phyloP scores from a whole-genome alignment of 2,888 invertebrate genomes.

The Mythimna lalbum region DNA sequence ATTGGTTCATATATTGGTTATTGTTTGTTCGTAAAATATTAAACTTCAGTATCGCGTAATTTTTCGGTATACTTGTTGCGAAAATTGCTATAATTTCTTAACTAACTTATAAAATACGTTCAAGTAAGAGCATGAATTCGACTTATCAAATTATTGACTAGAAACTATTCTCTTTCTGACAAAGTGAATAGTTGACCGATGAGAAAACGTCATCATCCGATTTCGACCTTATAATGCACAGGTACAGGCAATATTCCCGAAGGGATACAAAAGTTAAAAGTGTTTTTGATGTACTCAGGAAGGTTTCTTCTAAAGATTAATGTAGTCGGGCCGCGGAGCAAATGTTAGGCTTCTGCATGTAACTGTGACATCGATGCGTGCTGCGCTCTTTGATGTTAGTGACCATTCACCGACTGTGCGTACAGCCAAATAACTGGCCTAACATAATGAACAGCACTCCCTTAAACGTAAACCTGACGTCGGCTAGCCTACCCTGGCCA shows the following conservation, averaged over 20 bases:
- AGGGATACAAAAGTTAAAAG: neutral
- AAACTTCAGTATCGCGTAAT: too few relatives aligned
- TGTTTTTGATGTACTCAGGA: neutral
- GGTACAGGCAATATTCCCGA: neutral
- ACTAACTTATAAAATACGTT: neutral
- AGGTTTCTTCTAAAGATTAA: neutral
- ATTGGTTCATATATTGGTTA: too few relatives aligned
- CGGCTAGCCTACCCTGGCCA: neutral
- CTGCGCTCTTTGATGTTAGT: too few relatives aligned
- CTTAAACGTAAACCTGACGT: neutral
- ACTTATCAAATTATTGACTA: neutral
- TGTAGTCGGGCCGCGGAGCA: neutral
- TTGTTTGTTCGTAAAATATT: neutral
- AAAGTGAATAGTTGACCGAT: neutral
- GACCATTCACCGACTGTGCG: neutral
- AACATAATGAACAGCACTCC: neutral
- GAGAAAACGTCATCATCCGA: neutral
- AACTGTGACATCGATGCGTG: too few relatives aligned
- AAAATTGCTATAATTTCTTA: neutral
- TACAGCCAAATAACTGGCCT: neutral
- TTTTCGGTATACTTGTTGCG: neutral
- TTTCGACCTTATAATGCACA: too few relatives aligned
- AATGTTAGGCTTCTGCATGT: too few relatives aligned
- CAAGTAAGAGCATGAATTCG: neutral
- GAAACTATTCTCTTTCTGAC: neutral